Percentiles rank a stretch among this genome's conserved stretches.
phyloP scores from a whole-genome alignment of 2,888 invertebrate genomes.

The Ferrisia virgata region DNA sequence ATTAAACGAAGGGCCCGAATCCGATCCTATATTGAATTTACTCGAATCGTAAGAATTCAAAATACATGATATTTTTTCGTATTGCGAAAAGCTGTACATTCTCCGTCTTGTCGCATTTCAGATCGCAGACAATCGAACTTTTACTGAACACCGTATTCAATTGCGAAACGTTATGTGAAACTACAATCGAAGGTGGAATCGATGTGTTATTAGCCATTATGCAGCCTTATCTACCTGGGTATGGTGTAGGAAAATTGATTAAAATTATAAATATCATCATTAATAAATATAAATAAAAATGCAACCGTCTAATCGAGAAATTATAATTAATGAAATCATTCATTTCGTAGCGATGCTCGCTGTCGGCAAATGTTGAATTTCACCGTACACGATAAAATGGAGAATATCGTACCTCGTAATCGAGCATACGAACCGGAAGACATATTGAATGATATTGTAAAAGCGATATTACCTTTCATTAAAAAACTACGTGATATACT shows the following conservation, averaged over 20 bases:
- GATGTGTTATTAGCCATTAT: conserved; percentile 73
- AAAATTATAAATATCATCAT: background rate
- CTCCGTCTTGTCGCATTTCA: no score
- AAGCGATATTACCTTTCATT: conserved; percentile 32
- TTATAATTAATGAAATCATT: background rate
- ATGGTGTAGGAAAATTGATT: conserved; percentile 48
- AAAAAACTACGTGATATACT: conserved; percentile 26
- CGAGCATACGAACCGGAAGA: background rate
- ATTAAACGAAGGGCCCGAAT: conserved; percentile 57
- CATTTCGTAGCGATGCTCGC: conserved; percentile 12
- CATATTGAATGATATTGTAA: conserved; percentile 22
- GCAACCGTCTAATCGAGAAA: no score
- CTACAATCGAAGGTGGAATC: conserved; percentile 75
- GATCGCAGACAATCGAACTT: conserved; percentile 63
- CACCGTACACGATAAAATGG: conserved; percentile 36
- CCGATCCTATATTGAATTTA: conserved; percentile 69
- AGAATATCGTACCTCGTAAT: background rate
- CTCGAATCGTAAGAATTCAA: conserved; percentile 67
- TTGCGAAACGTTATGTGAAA: conserved; percentile 61
- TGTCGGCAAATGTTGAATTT: conserved; percentile 28
- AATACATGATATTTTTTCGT: background rate
- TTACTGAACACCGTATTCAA: conserved; percentile 73
- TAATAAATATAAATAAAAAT: background rate
- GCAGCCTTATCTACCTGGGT: conserved; percentile 58
- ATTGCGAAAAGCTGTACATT: no score